A percentile compares a stretch with the other conserved stretches of the same genome.
Evolutionary conservation across 2,888 invertebrate genomes (phyloP).

Genomic region (Helobdella robusta): DNA sequence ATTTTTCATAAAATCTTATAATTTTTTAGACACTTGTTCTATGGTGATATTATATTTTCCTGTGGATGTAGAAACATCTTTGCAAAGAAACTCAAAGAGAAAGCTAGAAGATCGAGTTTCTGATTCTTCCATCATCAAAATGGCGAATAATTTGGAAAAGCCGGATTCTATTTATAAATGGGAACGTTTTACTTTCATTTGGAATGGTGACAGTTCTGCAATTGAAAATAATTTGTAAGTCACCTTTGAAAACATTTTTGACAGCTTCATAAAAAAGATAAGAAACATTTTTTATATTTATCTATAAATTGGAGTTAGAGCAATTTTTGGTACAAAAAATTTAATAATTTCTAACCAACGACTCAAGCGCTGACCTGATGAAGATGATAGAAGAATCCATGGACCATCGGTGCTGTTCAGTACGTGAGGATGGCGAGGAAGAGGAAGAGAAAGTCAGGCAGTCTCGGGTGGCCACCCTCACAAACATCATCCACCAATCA

Average conservation of each 20-base stretch:
- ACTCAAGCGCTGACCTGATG: neutral
- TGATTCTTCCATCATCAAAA: neutral
- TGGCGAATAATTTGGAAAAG: neutral
- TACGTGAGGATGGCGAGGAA: neutral
- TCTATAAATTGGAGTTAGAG: too few species aligned
- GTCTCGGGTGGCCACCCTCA: slow-evolving; percentile 7
- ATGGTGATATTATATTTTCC: neutral
- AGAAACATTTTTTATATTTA: too few species aligned
- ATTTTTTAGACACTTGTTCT: neutral
- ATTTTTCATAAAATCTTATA: neutral
- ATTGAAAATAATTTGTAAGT: too few species aligned
- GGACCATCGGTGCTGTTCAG: slow-evolving; percentile 6
- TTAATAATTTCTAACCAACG: too few species aligned
- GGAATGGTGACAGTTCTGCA: too few species aligned
- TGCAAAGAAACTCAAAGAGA: neutral
- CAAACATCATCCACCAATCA: slow-evolving; percentile 13
- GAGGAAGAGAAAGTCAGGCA: neutral
- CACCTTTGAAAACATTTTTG: too few species aligned
- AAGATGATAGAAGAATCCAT: too few species aligned
- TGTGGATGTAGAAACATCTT: neutral
- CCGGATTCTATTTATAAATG: neutral
- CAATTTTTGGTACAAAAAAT: too few species aligned
- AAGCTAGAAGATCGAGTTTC: neutral
- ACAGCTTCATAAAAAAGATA: too few species aligned
- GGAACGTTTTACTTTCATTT: neutral